phyloP scores from a whole-genome alignment of 2,113 vertebrate genomes.

The Cheirogaleus medius region DNA sequence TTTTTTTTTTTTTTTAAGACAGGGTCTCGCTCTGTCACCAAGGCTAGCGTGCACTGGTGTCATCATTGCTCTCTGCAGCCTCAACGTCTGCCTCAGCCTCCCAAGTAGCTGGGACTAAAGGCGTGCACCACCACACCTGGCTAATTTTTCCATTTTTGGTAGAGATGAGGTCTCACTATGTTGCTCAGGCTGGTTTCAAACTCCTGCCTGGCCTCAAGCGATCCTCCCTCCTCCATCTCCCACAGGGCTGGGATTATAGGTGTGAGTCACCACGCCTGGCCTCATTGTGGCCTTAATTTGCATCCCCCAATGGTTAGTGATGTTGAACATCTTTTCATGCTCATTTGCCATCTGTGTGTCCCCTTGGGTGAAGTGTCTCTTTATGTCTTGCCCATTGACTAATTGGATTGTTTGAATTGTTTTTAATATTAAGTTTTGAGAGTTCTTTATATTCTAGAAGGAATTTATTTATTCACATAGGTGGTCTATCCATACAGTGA shows the following conservation, averaged over 20 bases:
- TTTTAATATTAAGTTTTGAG: neutral
- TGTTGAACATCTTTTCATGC: neutral
- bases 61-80: neutral
- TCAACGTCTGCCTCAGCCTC: too few relatives aligned
- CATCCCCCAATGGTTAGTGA: neutral
- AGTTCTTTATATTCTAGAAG: neutral
- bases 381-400: too few relatives aligned
- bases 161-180: too few relatives aligned
- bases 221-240: too few relatives aligned
- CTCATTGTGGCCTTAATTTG: neutral
- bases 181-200: too few relatives aligned
- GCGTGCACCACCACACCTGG: rapidly evolving
- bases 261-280: too few relatives aligned
- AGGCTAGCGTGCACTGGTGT: neutral
- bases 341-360: neutral
- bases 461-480: neutral
- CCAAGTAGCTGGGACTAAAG: too few relatives aligned
- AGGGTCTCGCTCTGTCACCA: too few relatives aligned
- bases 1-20: too few relatives aligned
- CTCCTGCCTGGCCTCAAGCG: too few relatives aligned
- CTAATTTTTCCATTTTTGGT: too few relatives aligned
- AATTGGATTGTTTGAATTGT: neutral
- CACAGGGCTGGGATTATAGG: too few relatives aligned
- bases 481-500: neutral
- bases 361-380: neutral